Evolutionary conservation across 2,888 invertebrate species (phyloP).

Genomic region (Cyclophora albipunctata): DNA sequence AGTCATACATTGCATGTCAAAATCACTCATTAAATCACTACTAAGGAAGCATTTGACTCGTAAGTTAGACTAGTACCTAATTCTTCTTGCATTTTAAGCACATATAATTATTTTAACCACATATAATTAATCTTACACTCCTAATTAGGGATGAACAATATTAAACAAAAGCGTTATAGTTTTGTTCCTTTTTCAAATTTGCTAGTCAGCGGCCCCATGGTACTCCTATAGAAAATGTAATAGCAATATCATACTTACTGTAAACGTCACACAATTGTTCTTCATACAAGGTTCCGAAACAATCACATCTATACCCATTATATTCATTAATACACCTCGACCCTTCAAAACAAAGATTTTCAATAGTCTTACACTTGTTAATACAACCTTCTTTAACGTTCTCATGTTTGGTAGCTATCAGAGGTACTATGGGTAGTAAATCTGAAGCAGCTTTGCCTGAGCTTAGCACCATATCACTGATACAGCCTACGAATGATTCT

Average conservation of each 20-base stretch:
- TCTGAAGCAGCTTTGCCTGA: constrained; percentile 91
- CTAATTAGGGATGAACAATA: too few relatives aligned
- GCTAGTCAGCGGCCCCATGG: too few relatives aligned
- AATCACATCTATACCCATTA: constrained; percentile 91
- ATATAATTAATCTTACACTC: too few relatives aligned
- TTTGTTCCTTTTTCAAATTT: too few relatives aligned
- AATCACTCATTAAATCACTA: too few relatives aligned
- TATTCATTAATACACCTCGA: constrained; percentile 95
- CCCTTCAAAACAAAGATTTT: constrained; percentile 90
- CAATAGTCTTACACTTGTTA: constrained; percentile 85
- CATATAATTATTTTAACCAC: too few relatives aligned
- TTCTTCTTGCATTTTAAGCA: too few relatives aligned
- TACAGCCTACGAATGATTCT: constrained; percentile 94
- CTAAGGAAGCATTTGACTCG: too few relatives aligned
- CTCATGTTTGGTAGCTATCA: constrained; percentile 91
- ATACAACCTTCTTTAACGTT: constrained; percentile 93
- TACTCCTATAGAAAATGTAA: too few relatives aligned
- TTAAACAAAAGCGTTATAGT: too few relatives aligned
- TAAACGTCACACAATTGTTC: constrained; percentile 94
- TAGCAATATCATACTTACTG: constrained; percentile 76
- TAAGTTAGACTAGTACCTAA: too few relatives aligned
- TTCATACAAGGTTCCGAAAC: constrained; percentile 93
- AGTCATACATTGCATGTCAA: too few relatives aligned
- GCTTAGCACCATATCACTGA: constrained; percentile 89
- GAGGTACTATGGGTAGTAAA: constrained; percentile 85